phyloP scores from a whole-genome alignment of 2,888 invertebrate genomes.

The Apeira syringaria region DNA sequence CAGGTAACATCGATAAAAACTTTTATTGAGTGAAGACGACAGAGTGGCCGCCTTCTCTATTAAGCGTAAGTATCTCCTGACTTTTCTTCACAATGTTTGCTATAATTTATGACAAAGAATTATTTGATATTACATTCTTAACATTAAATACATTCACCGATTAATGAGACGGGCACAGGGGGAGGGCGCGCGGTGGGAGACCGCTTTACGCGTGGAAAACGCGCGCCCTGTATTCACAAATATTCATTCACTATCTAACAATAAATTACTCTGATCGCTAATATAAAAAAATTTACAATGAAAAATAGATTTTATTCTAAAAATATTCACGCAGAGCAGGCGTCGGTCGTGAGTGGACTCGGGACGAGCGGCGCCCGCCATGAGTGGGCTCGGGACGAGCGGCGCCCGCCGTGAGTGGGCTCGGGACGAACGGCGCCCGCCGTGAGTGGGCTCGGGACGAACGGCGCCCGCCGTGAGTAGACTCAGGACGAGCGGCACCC shows the following conservation, averaged over 20 bases:
- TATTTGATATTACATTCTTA: constrained; percentile 37
- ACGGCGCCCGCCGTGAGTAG: constrained; percentile 73
- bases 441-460: no score
- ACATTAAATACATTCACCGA: constrained; percentile 60
- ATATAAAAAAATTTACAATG: constrained; percentile 81
- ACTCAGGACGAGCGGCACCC: constrained; percentile 69
- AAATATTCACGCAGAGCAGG: constrained; percentile 68
- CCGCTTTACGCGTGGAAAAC: constrained; percentile 63
- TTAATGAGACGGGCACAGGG: constrained; percentile 66
- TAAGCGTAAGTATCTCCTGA: constrained; percentile 81
- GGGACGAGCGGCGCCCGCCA: constrained; percentile 72
- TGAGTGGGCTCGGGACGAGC: constrained; percentile 68
- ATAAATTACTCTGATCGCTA: constrained; percentile 76
- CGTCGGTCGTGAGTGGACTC: constrained; percentile 73
- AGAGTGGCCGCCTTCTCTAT: constrained; percentile 67
- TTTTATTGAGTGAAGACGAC: constrained; percentile 79
- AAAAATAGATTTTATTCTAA: constrained; percentile 82
- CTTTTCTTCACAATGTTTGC: constrained; percentile 66
- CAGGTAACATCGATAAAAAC: constrained; percentile 80
- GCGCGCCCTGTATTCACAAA: constrained; percentile 70
- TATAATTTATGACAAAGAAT: constrained; percentile 63
- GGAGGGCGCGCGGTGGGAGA: constrained; percentile 63
- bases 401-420: constrained; percentile 73
- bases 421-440: constrained; percentile 70
- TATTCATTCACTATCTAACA: constrained; percentile 78